A percentile compares a stretch with the other conserved stretches of the same genome.
Conservation (phyloP, 2,888 invertebrate species). For the Lobophora halterata region DNA sequence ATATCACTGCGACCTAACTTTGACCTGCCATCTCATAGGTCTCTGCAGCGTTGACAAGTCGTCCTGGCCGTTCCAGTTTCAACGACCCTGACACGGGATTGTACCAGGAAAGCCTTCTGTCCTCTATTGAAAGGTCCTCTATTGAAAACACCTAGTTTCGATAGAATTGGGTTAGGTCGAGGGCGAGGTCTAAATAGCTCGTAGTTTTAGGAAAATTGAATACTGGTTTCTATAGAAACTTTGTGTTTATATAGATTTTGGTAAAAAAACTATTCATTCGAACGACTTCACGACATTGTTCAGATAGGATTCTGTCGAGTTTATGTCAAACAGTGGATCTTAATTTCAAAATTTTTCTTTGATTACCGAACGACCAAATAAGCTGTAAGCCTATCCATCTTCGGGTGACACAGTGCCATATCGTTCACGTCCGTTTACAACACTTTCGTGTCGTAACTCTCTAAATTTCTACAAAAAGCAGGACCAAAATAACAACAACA, state of each 20-base stretch:
- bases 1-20: conserved; percentile 15
- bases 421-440: conserved; percentile 3
- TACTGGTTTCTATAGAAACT: too few species aligned
- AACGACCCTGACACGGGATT: conserved; percentile 24
- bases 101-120: conserved; percentile 20
- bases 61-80: conserved; percentile 32
- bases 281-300: too few species aligned
- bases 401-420: conserved; percentile 13
- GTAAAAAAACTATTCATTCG: too few species aligned
- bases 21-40: conserved; percentile 18
- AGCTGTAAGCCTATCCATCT: conserved; percentile 12
- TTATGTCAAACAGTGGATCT: too few species aligned
- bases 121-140: too few species aligned
- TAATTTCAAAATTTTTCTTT: conserved; percentile 12
- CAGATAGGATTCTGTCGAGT: too few species aligned
- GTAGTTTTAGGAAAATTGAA: not conserved
- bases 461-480: conserved; percentile 2
- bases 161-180: conserved; percentile 24
- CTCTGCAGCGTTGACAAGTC: conserved; percentile 20
- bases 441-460: conserved; percentile 10
- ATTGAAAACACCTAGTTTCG: conserved; percentile 5
- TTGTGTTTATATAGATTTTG: too few species aligned
- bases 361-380: conserved; percentile 7
- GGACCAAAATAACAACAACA: not conserved
- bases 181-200: not conserved